phyloP scores from a whole-genome alignment of 2,888 invertebrate species.

The Yponomeuta sedellus region DNA sequence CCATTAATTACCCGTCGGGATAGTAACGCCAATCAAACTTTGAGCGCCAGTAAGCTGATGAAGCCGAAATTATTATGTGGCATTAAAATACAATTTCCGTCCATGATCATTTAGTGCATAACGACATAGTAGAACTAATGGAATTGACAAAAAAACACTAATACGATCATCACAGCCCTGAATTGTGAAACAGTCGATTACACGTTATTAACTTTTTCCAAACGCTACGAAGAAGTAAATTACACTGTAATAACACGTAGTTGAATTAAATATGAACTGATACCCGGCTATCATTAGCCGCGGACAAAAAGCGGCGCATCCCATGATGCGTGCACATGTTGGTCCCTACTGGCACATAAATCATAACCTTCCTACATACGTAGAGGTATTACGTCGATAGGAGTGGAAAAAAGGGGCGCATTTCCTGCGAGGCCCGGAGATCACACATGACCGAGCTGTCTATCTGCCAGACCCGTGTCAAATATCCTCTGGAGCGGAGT shows the following conservation, averaged over 20 bases:
- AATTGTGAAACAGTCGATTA: slow-evolving; percentile 10
- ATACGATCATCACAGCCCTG: background rate
- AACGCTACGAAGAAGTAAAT: slow-evolving; percentile 31
- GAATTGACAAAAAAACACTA: slow-evolving; percentile 3
- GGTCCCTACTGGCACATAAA: slow-evolving; percentile 60
- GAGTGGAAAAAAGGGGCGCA: slow-evolving; percentile 65
- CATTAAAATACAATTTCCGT: slow-evolving; percentile 71
- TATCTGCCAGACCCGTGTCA: slow-evolving; percentile 78
- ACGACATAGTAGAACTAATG: background rate
- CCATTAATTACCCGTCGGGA: slow-evolving; percentile 71
- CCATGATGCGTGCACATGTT: slow-evolving; percentile 67
- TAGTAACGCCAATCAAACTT: slow-evolving; percentile 72
- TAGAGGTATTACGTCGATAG: slow-evolving; percentile 59
- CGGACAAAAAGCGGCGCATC: slow-evolving; percentile 53
- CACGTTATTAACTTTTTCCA: slow-evolving; percentile 25
- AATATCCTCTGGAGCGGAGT: slow-evolving; percentile 76
- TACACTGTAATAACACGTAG: slow-evolving; percentile 31
- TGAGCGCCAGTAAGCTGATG: slow-evolving; percentile 69
- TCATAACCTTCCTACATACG: slow-evolving; percentile 67
- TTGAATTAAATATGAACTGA: slow-evolving; percentile 38
- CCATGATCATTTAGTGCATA: slow-evolving; percentile 17
- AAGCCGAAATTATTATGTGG: slow-evolving; percentile 70
- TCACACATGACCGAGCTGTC: slow-evolving; percentile 77
- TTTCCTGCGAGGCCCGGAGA: slow-evolving; percentile 64
- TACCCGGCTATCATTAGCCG: slow-evolving; percentile 48